These are phyloP conservation scores for Mallotus villosus DNA, from an alignment of 2,797 vertebrate genomes.

Conservation along the genomic window DNA sequence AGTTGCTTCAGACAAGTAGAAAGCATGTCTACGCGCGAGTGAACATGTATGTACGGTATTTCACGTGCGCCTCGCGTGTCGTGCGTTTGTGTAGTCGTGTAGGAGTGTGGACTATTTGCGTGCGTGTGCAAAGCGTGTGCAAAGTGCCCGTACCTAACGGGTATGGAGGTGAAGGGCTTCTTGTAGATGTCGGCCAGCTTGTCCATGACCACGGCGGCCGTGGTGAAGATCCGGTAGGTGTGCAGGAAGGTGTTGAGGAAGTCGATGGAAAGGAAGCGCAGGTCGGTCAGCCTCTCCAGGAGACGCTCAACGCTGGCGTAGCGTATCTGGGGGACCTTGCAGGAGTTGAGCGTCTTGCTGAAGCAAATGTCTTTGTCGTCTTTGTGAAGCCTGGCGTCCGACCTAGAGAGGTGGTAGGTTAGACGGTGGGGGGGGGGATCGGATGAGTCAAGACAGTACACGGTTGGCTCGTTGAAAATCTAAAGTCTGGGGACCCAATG, in stretches of 20 bases:
- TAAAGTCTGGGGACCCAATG: neutral
- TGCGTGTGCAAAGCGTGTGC: neutral
- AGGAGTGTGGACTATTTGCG: too few relatives aligned
- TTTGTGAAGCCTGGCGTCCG: slow-evolving; percentile 82
- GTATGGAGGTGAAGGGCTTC: slow-evolving; percentile 85
- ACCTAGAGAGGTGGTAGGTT: slow-evolving; percentile 60
- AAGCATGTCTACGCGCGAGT: too few relatives aligned
- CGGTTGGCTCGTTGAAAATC: neutral
- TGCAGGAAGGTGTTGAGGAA: slow-evolving; percentile 90
- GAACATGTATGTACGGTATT: too few relatives aligned
- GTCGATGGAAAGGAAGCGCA: slow-evolving; percentile 87
- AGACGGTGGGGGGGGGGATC: too few relatives aligned
- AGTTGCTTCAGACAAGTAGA: too few relatives aligned
- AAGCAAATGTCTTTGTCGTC: slow-evolving; percentile 88
- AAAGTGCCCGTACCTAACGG: slow-evolving; percentile 70
- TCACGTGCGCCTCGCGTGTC: too few relatives aligned
- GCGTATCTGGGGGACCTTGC: slow-evolving; percentile 89
- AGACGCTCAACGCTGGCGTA: slow-evolving; percentile 85
- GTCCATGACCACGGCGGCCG: slow-evolving; percentile 79
- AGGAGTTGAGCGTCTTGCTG: slow-evolving; percentile 89
- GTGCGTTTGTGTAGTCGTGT: too few relatives aligned
- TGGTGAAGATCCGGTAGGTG: slow-evolving; percentile 86
- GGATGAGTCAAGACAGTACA: neutral
- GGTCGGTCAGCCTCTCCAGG: slow-evolving; percentile 83
- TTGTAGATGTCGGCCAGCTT: slow-evolving; percentile 86